Conservation (phyloP, 2,888 invertebrate genomes). For the Epinotia ramella region DNA sequence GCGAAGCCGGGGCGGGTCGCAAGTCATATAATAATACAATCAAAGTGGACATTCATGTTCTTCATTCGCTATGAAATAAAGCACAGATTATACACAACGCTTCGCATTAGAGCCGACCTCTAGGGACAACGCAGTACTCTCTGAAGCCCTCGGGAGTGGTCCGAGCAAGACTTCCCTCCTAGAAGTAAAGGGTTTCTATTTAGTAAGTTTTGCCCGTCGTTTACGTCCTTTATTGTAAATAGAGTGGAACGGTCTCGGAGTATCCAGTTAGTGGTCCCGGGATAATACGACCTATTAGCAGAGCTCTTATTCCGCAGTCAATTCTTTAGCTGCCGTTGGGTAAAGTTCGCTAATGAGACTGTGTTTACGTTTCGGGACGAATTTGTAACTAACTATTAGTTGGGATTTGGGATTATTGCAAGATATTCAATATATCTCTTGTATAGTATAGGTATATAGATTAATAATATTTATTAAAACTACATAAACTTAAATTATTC, state of each 20-base stretch:
- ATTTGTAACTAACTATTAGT: constrained; percentile 19
- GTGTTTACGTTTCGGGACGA: constrained; percentile 27
- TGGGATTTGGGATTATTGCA: neutral
- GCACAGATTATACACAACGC: constrained; percentile 24
- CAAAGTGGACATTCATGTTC: constrained; percentile 33
- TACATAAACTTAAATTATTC: neutral
- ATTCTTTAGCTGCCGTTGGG: constrained; percentile 43
- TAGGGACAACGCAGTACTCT: constrained; percentile 25
- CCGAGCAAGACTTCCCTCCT: constrained; percentile 1
- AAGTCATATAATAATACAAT: constrained; percentile 11
- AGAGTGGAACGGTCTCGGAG: constrained; percentile 25
- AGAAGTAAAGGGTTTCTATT: constrained; percentile 5
- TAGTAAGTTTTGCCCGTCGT: neutral
- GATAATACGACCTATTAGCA: constrained; percentile 44
- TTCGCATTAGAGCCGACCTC: constrained; percentile 39
- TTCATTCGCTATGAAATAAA: constrained; percentile 26
- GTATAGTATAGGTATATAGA: neutral
- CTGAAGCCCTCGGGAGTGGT: constrained; percentile 34
- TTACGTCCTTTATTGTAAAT: constrained; percentile 18
- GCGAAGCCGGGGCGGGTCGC: no score
- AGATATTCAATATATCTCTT: neutral
- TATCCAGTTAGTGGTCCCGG: constrained; percentile 43
- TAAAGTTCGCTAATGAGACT: constrained; percentile 38
- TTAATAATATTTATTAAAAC: neutral
- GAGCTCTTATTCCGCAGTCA: constrained; percentile 43